These are phyloP conservation scores for Trissolcus basalis DNA, from an alignment of 1,140 invertebrate species.

Conservation along the genomic window DNA sequence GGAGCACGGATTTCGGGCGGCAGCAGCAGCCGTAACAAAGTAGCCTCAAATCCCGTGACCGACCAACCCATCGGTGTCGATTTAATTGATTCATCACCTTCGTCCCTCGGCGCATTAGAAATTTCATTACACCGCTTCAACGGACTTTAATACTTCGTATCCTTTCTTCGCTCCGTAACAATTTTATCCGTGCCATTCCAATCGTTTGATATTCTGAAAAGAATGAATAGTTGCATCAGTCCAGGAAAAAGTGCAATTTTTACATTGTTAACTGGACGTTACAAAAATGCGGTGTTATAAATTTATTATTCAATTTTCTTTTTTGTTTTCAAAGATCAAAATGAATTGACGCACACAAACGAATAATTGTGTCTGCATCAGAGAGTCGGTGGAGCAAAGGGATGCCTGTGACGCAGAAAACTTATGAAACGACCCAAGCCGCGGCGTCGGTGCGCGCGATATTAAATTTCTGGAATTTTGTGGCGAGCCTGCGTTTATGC, in stretches of 20 bases:
- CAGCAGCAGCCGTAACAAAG: constrained; percentile 37
- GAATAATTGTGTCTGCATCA: constrained; percentile 35
- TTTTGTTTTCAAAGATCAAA: too few relatives aligned
- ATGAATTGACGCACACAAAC: constrained; percentile 13
- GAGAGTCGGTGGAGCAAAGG: constrained; percentile 48
- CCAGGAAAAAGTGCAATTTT: too few relatives aligned
- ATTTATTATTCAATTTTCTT: too few relatives aligned
- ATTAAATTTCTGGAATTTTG: constrained; percentile 78
- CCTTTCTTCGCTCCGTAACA: constrained; percentile 12
- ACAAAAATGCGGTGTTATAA: too few relatives aligned
- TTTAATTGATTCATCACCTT: constrained; percentile 65
- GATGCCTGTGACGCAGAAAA: constrained; percentile 66
- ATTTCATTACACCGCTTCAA: constrained; percentile 65
- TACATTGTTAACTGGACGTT: too few relatives aligned
- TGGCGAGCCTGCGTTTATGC: constrained; percentile 68
- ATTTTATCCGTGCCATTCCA: background rate
- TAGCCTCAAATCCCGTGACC: constrained; percentile 55
- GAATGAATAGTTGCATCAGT: too few relatives aligned
- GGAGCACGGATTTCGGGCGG: constrained; percentile 2
- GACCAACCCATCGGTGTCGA: constrained; percentile 61
- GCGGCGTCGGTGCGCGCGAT: constrained; percentile 66
- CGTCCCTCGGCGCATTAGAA: constrained; percentile 45
- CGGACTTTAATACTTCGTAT: constrained; percentile 46
- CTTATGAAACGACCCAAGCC: constrained; percentile 70
- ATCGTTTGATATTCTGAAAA: background rate